Evolutionary conservation across 1,140 invertebrate genomes (phyloP).

Genomic region (Gonatopus flavifemur): DNA sequence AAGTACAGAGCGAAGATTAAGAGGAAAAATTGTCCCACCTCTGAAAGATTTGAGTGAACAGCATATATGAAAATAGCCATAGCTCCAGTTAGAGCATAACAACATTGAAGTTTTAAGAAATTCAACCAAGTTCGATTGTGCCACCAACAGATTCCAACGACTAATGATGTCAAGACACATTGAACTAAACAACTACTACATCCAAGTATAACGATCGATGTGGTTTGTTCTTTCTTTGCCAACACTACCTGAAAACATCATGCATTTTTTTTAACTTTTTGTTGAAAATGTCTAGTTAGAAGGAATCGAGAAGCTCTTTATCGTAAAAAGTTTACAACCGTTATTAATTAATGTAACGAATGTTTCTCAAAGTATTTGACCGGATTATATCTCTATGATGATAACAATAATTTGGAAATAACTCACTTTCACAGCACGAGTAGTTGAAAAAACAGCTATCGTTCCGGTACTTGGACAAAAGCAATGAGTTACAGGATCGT

Average conservation of each 20-base stretch:
- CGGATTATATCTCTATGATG: too few relatives aligned
- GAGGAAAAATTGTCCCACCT: constrained; percentile 46
- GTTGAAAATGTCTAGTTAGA: too few relatives aligned
- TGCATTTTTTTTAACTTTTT: too few relatives aligned
- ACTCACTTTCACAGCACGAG: constrained; percentile 60
- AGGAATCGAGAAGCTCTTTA: too few relatives aligned
- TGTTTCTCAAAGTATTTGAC: too few relatives aligned
- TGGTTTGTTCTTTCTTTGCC: constrained; percentile 36
- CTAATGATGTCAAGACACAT: constrained; percentile 59
- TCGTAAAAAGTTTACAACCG: too few relatives aligned
- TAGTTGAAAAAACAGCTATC: constrained; percentile 63
- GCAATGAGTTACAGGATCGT: constrained; percentile 59
- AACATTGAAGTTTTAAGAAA: constrained; percentile 70
- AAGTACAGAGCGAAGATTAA: neutral
- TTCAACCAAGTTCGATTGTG: constrained; percentile 64
- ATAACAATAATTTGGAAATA: neutral
- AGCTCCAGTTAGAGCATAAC: constrained; percentile 61
- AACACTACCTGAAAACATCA: constrained; percentile 28
- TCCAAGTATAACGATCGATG: constrained; percentile 62
- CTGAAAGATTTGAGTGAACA: constrained; percentile 58
- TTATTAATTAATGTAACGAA: too few relatives aligned
- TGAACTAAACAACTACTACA: constrained; percentile 64
- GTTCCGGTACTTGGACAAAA: constrained; percentile 63
- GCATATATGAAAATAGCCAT: constrained; percentile 68
- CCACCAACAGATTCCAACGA: constrained; percentile 63